These are phyloP conservation scores for Erannis defoliaria DNA, from an alignment of 2,888 invertebrate species.

Conservation along the genomic window DNA sequence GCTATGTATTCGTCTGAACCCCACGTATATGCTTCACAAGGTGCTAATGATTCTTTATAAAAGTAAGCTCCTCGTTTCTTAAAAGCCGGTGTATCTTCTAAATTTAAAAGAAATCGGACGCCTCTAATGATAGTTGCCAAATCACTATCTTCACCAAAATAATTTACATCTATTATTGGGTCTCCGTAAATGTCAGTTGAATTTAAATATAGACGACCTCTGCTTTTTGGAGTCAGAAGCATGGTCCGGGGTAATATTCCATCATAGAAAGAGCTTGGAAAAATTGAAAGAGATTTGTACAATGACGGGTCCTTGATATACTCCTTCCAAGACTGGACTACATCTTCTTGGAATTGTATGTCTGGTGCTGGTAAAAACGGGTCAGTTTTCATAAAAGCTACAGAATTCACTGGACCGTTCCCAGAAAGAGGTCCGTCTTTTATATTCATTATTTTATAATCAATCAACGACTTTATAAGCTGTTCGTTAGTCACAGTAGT, in stretches of 20 bases:
- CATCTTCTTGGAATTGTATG: slow-evolving; percentile 78
- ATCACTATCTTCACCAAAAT: slow-evolving; percentile 87
- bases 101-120: slow-evolving; percentile 83
- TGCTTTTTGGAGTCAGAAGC: slow-evolving; percentile 87
- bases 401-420: slow-evolving; percentile 83
- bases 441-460: slow-evolving; percentile 64
- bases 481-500: slow-evolving; percentile 72
- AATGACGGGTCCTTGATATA: slow-evolving; percentile 79
- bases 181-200: slow-evolving; percentile 89
- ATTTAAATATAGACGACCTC: slow-evolving; percentile 87
- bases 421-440: slow-evolving; percentile 81
- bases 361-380: slow-evolving; percentile 85
- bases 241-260: slow-evolving; percentile 85
- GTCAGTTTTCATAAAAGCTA: slow-evolving; percentile 85
- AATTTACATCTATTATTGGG: slow-evolving; percentile 90
- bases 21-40: slow-evolving; percentile 86
- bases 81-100: slow-evolving; percentile 87
- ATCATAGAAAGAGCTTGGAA: slow-evolving; percentile 87
- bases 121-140: slow-evolving; percentile 86
- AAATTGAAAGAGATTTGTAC: slow-evolving; percentile 58
- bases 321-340: slow-evolving; percentile 58
- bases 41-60: slow-evolving; percentile 81
- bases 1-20: slow-evolving; percentile 88
- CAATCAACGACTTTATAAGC: slow-evolving; percentile 67
- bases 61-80: slow-evolving; percentile 83